A percentile compares a stretch with the other conserved stretches of the same genome.
phyloP scores from a whole-genome alignment of 2,888 invertebrate genomes.

The Drosophila neotestacea region DNA sequence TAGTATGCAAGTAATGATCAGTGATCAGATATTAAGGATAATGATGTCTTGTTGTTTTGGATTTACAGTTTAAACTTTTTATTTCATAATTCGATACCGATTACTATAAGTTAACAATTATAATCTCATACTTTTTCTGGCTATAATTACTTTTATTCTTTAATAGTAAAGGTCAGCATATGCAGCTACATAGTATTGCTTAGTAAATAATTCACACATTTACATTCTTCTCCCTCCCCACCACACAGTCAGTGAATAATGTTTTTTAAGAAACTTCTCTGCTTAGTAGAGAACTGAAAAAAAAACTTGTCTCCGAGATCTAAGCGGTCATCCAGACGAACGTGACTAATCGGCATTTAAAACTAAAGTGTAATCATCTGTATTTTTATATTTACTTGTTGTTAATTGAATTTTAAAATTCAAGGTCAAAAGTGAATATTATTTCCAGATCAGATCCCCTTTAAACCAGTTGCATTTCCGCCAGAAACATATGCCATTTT shows the following conservation, averaged over 20 bases:
- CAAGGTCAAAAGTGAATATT: not conserved
- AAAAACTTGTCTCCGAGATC: not conserved
- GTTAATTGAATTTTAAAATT: not conserved
- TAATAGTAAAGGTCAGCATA: no score
- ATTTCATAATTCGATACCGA: no score
- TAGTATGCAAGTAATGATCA: no score
- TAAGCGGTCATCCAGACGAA: not conserved
- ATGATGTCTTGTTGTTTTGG: not conserved
- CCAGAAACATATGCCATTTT: not conserved
- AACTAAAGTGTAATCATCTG: not conserved
- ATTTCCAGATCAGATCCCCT: not conserved
- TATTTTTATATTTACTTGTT: not conserved
- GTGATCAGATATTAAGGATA: no score
- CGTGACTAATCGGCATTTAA: constrained; percentile 10
- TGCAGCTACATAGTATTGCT: no score
- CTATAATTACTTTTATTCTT: no score
- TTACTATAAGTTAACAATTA: no score
- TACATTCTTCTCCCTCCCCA: no score
- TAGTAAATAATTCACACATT: no score
- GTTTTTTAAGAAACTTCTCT: no score
- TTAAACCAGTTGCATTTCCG: not conserved
- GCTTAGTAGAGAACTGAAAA: not conserved
- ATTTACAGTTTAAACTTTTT: not conserved
- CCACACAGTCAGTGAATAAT: no score
- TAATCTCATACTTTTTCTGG: no score